These are phyloP conservation scores for Sminthopsis crassicaudata DNA, from an alignment of 2,113 vertebrate genomes.

Conservation along the genomic window DNA sequence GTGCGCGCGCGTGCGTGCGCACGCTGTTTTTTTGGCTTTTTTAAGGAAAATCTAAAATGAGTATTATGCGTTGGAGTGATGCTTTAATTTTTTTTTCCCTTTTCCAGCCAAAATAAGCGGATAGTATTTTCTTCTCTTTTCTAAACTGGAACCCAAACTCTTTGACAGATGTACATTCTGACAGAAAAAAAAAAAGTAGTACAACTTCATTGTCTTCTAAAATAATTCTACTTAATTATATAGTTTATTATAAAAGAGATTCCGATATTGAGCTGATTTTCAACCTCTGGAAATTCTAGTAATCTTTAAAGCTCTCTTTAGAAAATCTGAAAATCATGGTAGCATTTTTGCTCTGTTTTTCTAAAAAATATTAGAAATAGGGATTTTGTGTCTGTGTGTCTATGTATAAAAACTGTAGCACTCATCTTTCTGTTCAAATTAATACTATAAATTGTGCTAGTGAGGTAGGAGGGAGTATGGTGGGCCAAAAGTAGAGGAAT, in stretches of 20 bases:
- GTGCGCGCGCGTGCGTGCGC: too few relatives aligned
- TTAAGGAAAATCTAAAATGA: conserved; percentile 59
- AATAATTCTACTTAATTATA: conserved; percentile 71
- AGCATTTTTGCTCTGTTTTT: conserved; percentile 48
- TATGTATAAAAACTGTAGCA: conserved; percentile 72
- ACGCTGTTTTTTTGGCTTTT: conserved; percentile 45
- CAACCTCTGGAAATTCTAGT: conserved; percentile 64
- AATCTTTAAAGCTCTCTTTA: conserved; percentile 33
- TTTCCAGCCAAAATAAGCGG: conserved; percentile 41
- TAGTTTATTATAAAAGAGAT: conserved; percentile 64
- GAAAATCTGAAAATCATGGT: conserved; percentile 61
- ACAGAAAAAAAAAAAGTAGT: conserved; percentile 64
- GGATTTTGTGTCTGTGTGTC: conserved; percentile 17
- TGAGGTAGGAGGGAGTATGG: conserved; percentile 70
- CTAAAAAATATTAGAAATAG: not conserved
- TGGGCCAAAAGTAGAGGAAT: conserved; percentile 79
- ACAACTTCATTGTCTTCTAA: conserved; percentile 71
- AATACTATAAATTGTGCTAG: conserved; percentile 82
- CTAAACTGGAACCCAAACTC: not conserved
- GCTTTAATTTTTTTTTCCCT: not conserved
- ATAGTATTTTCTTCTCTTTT: conserved; percentile 12
- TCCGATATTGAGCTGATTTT: conserved; percentile 43
- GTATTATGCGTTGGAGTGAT: not conserved
- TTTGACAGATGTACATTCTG: conserved; percentile 60
- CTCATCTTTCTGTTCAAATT: conserved; percentile 79